Evolutionary conservation across 2,888 invertebrate genomes (phyloP).

Genomic region (Agapetus fuscipes): DNA sequence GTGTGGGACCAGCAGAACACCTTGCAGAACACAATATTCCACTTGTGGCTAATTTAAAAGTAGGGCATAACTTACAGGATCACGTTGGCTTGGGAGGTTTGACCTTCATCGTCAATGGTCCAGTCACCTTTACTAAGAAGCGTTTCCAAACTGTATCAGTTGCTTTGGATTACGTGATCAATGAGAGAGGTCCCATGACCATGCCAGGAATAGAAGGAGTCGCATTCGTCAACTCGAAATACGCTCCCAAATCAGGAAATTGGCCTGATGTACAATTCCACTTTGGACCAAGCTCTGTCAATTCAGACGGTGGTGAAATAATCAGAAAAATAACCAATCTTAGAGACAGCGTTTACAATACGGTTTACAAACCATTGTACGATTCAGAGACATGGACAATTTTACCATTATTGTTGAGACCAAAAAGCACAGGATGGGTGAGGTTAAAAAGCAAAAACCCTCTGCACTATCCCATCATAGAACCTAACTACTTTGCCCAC

Average conservation of each 20-base stretch:
- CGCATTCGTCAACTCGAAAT: constrained; percentile 80
- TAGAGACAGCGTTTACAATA: constrained; percentile 72
- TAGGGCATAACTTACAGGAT: constrained; percentile 79
- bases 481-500: constrained; percentile 87
- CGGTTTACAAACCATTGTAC: constrained; percentile 72
- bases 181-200: constrained; percentile 77
- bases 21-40: constrained; percentile 62
- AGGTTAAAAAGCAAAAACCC: constrained; percentile 74
- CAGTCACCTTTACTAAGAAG: constrained; percentile 65
- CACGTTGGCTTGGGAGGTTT: constrained; percentile 80
- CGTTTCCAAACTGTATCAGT: constrained; percentile 70
- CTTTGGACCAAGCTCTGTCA: constrained; percentile 75
- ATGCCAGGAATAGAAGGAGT: constrained; percentile 77
- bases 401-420: constrained; percentile 69
- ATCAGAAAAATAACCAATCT: constrained; percentile 66
- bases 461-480: constrained; percentile 70
- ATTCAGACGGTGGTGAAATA: constrained; percentile 73
- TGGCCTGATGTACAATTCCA: constrained; percentile 86
- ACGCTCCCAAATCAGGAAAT: constrained; percentile 63
- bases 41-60: constrained; percentile 63
- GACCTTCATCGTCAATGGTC: constrained; percentile 73
- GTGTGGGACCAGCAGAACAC: constrained; percentile 74
- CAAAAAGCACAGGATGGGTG: constrained; percentile 83
- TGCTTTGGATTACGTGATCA: constrained; percentile 69
- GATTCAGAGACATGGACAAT: constrained; percentile 79